Evolutionary conservation across 1,140 invertebrate species (phyloP).

Genomic region (Drosophila varians): DNA sequence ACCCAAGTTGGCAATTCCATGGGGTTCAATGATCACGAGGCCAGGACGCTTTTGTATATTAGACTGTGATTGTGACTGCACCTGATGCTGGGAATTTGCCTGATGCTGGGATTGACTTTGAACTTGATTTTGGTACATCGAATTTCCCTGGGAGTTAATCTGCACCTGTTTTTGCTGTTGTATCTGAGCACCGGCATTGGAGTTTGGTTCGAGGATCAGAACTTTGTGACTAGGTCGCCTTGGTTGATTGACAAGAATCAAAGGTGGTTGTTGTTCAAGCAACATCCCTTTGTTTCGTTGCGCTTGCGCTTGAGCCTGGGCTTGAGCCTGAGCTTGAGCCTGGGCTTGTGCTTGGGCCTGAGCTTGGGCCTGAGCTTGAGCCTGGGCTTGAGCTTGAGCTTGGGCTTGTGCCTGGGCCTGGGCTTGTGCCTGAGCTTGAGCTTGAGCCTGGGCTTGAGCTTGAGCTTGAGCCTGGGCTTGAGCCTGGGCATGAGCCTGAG

Average conservation of each 20-base stretch:
- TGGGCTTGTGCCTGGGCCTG: neutral
- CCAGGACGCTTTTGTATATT: neutral
- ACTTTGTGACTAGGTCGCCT: too few relatives aligned
- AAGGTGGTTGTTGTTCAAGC: too few relatives aligned
- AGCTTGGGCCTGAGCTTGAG: neutral
- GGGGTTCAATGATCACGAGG: too few relatives aligned
- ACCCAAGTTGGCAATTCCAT: too few relatives aligned
- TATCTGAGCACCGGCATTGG: too few relatives aligned
- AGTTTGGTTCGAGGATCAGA: too few relatives aligned
- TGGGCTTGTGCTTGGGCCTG: neutral
- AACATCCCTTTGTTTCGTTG: too few relatives aligned
- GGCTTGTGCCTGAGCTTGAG: neutral
- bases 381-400: neutral
- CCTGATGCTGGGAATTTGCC: neutral
- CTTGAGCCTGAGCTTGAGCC: neutral
- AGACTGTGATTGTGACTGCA: neutral
- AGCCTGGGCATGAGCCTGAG: neutral
- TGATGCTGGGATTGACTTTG: neutral
- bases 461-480: neutral
- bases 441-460: neutral
- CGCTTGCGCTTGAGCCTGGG: too few relatives aligned
- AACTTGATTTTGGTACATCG: too few relatives aligned
- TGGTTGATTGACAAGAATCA: too few relatives aligned
- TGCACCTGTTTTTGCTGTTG: too few relatives aligned
- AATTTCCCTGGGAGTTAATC: too few relatives aligned